Conservation (phyloP, 2,888 invertebrate species). For the Zelleria hepariella region DNA sequence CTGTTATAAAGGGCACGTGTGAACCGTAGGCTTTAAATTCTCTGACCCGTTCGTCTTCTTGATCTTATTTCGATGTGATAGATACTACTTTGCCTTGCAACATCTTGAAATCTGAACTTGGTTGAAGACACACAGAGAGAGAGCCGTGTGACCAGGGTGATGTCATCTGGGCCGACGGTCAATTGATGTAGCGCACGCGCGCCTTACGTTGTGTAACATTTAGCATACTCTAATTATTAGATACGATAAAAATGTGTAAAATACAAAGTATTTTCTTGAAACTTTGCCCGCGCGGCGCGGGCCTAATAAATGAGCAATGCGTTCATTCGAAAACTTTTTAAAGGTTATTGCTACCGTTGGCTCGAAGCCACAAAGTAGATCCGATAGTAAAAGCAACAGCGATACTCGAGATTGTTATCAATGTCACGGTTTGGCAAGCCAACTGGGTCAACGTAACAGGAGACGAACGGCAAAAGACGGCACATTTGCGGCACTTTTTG, state of each 20-base stretch:
- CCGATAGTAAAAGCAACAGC: neutral
- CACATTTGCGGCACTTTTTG: neutral
- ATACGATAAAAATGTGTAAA: neutral
- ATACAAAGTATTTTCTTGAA: neutral
- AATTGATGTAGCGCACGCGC: conserved; percentile 28
- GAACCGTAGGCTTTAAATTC: neutral
- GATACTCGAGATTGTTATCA: conserved; percentile 28
- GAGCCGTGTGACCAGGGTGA: conserved; percentile 22
- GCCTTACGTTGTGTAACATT: neutral
- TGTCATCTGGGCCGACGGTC: conserved; percentile 45
- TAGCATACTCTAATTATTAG: neutral
- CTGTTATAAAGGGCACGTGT: neutral
- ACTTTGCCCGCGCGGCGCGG: neutral
- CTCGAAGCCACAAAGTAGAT: neutral
- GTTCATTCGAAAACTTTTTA: neutral
- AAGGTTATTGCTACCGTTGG: neutral
- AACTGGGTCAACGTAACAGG: neutral
- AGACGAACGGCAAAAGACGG: neutral
- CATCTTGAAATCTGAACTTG: neutral
- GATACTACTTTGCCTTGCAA: neutral
- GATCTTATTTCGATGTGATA: neutral
- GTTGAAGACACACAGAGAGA: neutral
- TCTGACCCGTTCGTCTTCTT: neutral
- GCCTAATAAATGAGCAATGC: conserved; percentile 15
- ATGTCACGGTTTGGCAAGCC: conserved; percentile 19